These are phyloP conservation scores for Drosophila sp. DNA, from an alignment of 1,140 invertebrate genomes.

Conservation along the genomic window DNA sequence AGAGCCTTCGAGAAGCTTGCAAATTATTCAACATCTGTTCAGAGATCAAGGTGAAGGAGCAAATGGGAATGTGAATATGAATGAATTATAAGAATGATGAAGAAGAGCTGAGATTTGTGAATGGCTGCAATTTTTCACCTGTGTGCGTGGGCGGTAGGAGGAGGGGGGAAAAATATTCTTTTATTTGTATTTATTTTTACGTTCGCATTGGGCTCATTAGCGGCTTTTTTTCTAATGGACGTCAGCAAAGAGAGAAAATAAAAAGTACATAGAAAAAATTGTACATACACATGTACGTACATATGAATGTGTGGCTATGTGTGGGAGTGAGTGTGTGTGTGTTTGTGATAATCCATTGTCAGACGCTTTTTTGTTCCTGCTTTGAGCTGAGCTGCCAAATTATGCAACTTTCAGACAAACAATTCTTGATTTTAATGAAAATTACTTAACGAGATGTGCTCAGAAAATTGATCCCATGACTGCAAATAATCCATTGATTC, in stretches of 20 bases:
- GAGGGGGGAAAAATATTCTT: conserved; percentile 11
- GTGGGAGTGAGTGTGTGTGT: conserved; percentile 11
- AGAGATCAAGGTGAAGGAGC: conserved; percentile 33
- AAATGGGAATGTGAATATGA: conserved; percentile 26
- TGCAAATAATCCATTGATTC: too few relatives aligned
- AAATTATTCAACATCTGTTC: conserved; percentile 20
- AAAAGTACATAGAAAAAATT: conserved; percentile 14
- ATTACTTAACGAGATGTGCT: conserved; percentile 15
- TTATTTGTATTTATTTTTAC: conserved; percentile 42
- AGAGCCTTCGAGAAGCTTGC: conserved; percentile 6
- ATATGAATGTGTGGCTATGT: not conserved
- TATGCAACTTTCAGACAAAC: conserved; percentile 45
- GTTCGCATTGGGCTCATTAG: conserved; percentile 54
- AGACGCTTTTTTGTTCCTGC: conserved; percentile 30
- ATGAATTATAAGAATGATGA: conserved; percentile 36
- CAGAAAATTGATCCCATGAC: conserved; percentile 6
- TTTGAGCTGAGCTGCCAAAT: conserved; percentile 35
- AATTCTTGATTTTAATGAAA: conserved; percentile 36
- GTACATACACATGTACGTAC: not conserved
- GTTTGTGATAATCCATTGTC: conserved; percentile 27
- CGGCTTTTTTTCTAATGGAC: conserved; percentile 56
- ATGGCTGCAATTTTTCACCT: conserved; percentile 43
- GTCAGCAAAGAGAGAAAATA: conserved; percentile 43
- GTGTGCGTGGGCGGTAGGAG: conserved; percentile 21
- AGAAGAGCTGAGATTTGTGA: conserved; percentile 31